These are phyloP conservation scores for Andricus quercusramuli DNA, from an alignment of 2,888 invertebrate species.

Conservation along the genomic window DNA sequence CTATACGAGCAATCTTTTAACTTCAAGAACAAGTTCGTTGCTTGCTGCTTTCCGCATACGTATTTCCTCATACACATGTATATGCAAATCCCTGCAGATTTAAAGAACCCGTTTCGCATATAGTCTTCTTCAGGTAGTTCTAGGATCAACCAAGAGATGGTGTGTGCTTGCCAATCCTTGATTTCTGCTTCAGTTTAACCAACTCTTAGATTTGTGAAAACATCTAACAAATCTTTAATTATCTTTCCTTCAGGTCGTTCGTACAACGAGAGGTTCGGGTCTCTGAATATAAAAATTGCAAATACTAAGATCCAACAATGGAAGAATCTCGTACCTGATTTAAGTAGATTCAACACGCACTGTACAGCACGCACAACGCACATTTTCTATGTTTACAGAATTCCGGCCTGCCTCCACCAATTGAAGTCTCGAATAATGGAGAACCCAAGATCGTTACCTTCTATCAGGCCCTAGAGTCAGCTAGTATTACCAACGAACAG, in stretches of 20 bases:
- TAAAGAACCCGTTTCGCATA: slow-evolving; percentile 56
- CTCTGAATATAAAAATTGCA: neutral
- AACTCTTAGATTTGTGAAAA: neutral
- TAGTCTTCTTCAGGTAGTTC: slow-evolving; percentile 62
- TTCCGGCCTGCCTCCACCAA: slow-evolving; percentile 63
- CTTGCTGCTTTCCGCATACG: slow-evolving; percentile 43
- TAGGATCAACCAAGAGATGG: slow-evolving; percentile 64
- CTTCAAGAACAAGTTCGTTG: slow-evolving; percentile 64
- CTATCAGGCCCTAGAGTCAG: slow-evolving; percentile 74
- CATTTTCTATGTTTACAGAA: slow-evolving; percentile 74
- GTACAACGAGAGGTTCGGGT: neutral
- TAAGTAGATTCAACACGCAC: neutral
- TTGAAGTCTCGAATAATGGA: slow-evolving; percentile 72
- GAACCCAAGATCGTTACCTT: slow-evolving; percentile 73
- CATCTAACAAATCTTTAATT: slow-evolving; percentile 29
- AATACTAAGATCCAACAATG: neutral
- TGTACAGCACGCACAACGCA: slow-evolving; percentile 69
- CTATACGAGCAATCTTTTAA: slow-evolving; percentile 59
- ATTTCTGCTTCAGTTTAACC: neutral
- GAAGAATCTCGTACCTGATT: neutral
- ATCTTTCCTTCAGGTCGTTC: neutral
- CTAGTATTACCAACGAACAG: slow-evolving; percentile 73
- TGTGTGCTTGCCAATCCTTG: slow-evolving; percentile 51
- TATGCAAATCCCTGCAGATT: slow-evolving; percentile 52
- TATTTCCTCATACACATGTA: slow-evolving; percentile 20